Evolutionary conservation across 2,888 invertebrate species (phyloP).

Genomic region (Philonicus albiceps): DNA sequence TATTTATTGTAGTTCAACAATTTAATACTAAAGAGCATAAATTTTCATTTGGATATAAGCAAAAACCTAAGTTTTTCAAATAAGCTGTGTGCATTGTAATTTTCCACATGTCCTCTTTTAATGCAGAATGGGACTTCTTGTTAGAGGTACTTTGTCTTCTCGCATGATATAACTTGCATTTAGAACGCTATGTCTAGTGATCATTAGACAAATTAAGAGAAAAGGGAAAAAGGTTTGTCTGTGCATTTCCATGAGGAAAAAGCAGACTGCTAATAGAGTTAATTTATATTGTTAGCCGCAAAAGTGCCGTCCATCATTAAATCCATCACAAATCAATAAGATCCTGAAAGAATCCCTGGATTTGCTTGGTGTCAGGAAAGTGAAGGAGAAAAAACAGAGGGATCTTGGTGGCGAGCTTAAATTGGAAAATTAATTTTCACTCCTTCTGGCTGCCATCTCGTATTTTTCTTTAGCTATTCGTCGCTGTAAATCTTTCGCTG

Average conservation of each 20-base stretch:
- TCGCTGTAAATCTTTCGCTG: not conserved
- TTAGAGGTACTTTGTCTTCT: not conserved
- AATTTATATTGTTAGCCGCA: not conserved
- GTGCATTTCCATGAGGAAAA: not conserved
- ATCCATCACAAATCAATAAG: not conserved
- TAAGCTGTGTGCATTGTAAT: not conserved
- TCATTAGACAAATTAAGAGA: not conserved
- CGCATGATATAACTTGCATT: not conserved
- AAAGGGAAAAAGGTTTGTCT: not conserved
- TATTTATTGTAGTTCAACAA: too few species aligned
- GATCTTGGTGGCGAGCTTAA: not conserved
- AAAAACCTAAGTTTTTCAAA: too few species aligned
- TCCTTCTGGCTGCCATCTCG: constrained; percentile 4
- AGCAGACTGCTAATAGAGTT: not conserved
- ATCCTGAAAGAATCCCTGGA: not conserved
- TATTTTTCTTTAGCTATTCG: constrained; percentile 6
- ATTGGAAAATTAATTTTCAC: constrained; percentile 36
- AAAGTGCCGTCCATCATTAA: not conserved
- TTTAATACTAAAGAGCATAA: too few species aligned
- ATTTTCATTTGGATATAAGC: too few species aligned
- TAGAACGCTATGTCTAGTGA: not conserved
- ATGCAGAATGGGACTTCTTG: not conserved
- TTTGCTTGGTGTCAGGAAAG: not conserved
- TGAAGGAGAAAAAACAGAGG: not conserved
- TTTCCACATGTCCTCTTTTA: not conserved